phyloP scores from a whole-genome alignment of 2,113 vertebrate species.

The Phocoena sinus region DNA sequence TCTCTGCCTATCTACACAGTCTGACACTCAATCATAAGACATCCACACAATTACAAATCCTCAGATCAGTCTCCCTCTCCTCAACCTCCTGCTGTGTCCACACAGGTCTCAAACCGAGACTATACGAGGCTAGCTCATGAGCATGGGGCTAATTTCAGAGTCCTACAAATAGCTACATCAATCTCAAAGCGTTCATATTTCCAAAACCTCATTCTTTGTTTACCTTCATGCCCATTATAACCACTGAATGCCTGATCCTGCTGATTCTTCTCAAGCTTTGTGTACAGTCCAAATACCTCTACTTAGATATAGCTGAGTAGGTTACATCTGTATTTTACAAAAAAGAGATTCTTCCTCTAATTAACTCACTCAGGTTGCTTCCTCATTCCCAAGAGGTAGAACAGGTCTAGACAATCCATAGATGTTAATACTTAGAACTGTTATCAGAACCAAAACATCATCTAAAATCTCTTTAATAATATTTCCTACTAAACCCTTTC shows the following conservation, averaged over 20 bases:
- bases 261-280: not conserved
- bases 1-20: not conserved
- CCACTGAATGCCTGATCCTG: not conserved
- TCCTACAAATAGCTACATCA: not conserved
- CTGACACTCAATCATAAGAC: not conserved
- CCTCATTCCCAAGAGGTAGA: not conserved
- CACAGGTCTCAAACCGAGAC: not conserved
- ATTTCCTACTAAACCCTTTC: not conserved
- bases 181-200: not conserved
- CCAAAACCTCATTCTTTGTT: not conserved
- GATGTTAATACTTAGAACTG: not conserved
- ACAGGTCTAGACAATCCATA: not conserved
- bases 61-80: not conserved
- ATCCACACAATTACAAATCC: not conserved
- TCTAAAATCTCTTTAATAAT: not conserved
- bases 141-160: not conserved
- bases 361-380: not conserved
- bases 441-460: not conserved
- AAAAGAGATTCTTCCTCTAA: not conserved
- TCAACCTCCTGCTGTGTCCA: not conserved
- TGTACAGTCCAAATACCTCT: not conserved
- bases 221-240: not conserved
- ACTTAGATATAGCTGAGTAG: not conserved
- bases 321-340: not conserved
- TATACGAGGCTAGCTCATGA: not conserved